Evolutionary conservation across 37 sponge, comb jelly and placozoan species (phyloP).

Genomic region (Amphimedon queenslandica): DNA sequence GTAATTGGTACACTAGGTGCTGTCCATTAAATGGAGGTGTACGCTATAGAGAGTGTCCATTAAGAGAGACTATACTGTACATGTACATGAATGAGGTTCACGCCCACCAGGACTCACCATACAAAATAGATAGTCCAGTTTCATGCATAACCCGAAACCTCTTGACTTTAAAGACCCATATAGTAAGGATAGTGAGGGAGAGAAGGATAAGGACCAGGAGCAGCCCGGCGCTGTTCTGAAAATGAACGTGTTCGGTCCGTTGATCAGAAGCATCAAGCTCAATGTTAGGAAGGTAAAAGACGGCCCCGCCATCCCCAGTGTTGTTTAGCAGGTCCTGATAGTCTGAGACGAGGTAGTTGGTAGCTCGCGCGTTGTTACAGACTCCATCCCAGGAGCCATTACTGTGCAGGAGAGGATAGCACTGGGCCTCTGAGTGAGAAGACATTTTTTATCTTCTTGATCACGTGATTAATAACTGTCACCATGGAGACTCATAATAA

Average conservation of each 20-base stretch:
- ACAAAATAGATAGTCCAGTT: constrained; percentile 84
- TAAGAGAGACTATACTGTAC: too few relatives aligned
- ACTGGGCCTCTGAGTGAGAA: too few relatives aligned
- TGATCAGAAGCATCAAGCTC: constrained; percentile 37
- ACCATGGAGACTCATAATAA: background rate
- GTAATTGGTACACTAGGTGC: too few relatives aligned
- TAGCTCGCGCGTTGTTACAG: background rate
- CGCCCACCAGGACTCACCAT: constrained; percentile 86
- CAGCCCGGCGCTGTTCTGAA: constrained; percentile 47
- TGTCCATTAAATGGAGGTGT: too few relatives aligned
- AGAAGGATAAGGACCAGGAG: constrained; percentile 63
- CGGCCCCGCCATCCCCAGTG: background rate
- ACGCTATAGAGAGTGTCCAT: too few relatives aligned
- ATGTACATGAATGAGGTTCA: too few relatives aligned
- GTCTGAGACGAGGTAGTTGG: background rate
- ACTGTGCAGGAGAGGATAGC: background rate
- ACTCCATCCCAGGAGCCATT: background rate
- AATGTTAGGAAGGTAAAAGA: background rate
- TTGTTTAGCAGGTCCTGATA: background rate
- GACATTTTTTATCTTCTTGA: too few relatives aligned
- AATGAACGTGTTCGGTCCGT: constrained; percentile 54
- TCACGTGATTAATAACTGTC: too few relatives aligned
- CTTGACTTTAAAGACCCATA: constrained; percentile 85
- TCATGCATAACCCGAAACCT: constrained; percentile 85
- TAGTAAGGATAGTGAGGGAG: constrained; percentile 69